A percentile compares a stretch with the other conserved stretches of the same genome.
Conservation (phyloP, 2,113 vertebrate genomes). For the Toxostoma redivivum region DNA sequence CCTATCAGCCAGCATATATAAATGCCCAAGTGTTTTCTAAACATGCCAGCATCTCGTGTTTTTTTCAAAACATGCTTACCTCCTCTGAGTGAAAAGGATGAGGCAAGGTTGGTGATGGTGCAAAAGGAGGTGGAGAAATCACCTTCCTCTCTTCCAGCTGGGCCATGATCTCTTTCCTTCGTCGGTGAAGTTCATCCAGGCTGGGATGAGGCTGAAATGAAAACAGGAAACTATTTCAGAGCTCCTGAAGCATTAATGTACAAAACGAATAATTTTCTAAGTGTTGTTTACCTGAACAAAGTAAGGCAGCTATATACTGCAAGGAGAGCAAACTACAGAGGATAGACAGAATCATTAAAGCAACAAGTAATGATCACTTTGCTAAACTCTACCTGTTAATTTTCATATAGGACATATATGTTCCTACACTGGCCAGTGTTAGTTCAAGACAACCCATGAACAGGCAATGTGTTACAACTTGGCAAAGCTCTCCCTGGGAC, state of each 20-base stretch:
- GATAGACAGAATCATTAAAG: neutral
- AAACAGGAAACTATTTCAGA: conserved; percentile 67
- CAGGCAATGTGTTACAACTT: neutral
- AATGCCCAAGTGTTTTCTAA: neutral
- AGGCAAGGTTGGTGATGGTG: conserved; percentile 88
- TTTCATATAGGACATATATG: neutral
- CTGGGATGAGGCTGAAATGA: conserved; percentile 82
- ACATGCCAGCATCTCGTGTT: neutral
- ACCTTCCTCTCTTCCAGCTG: conserved; percentile 95
- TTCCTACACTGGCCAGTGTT: neutral
- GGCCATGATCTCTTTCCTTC: conserved; percentile 93
- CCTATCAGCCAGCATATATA: neutral
- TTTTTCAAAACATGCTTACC: conserved; percentile 66
- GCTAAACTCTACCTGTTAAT: neutral
- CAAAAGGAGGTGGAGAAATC: conserved; percentile 95
- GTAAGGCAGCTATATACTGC: neutral
- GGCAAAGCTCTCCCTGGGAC: neutral
- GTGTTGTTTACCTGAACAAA: neutral
- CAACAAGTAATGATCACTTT: neutral
- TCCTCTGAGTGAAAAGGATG: conserved; percentile 88
- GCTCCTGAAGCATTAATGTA: conserved; percentile 52
- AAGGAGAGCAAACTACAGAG: neutral
- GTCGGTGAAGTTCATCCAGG: conserved; percentile 90
- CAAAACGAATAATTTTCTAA: neutral
- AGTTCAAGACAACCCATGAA: neutral